Evolutionary conservation across 2,113 vertebrate species (phyloP).

Genomic region (mouse (Mus musculus)): DNA sequence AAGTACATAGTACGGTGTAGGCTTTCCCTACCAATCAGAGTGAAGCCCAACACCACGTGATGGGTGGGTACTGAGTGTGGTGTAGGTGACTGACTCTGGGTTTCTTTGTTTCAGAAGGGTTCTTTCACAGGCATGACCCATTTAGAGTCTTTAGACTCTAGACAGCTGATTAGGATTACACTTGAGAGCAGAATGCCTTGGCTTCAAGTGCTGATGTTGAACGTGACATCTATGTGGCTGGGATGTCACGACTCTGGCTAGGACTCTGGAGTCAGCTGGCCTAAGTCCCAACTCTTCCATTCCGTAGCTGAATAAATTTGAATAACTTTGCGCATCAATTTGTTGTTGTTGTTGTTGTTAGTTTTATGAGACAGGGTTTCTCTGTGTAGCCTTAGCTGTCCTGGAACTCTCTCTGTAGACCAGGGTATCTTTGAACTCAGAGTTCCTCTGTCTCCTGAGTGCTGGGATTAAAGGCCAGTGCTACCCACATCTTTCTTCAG

Average conservation of each 20-base stretch:
- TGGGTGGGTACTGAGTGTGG: accelerated
- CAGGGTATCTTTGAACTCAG: background rate
- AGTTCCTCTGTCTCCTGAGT: background rate
- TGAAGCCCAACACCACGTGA: background rate
- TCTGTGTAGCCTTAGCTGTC: background rate
- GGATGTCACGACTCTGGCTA: too few species aligned
- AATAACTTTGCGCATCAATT: background rate
- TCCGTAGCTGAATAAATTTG: background rate
- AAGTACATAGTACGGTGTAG: background rate
- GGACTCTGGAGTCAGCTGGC: background rate
- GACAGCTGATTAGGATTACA: background rate
- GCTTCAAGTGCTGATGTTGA: too few species aligned
- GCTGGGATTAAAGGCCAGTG: background rate
- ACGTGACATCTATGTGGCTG: too few species aligned
- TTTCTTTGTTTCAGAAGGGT: background rate
- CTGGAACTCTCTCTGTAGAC: background rate
- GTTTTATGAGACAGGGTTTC: background rate
- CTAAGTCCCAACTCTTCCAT: background rate
- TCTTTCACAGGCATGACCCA: background rate
- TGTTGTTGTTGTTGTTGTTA: background rate
- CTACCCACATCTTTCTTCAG: background rate
- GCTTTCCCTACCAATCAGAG: background rate
- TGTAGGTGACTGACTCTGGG: background rate
- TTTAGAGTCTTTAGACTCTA: background rate
- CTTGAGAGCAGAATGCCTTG: background rate